These are phyloP conservation scores for Tupiocoris notatus DNA, from an alignment of 2,888 invertebrate genomes.

Conservation along the genomic window DNA sequence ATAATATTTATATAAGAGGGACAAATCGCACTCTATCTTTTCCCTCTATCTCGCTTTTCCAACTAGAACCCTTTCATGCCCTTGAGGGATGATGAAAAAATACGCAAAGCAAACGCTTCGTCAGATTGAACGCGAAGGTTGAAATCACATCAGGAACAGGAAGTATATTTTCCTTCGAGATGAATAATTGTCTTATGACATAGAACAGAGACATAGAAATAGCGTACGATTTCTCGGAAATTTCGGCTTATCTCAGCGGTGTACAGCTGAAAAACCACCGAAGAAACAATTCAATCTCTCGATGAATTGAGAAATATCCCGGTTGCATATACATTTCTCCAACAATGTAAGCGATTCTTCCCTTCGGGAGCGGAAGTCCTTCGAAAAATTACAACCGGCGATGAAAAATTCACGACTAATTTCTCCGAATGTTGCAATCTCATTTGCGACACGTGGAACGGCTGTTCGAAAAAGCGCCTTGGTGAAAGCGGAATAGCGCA, in stretches of 20 bases:
- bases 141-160: background rate
- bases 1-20: background rate
- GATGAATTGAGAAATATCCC: too few relatives aligned
- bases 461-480: background rate
- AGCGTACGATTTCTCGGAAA: too few relatives aligned
- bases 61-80: background rate
- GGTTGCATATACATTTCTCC: constrained; percentile 46
- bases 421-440: background rate
- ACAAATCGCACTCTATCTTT: background rate
- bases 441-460: background rate
- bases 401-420: background rate
- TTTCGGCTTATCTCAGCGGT: too few relatives aligned
- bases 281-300: too few relatives aligned
- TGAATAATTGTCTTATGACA: background rate
- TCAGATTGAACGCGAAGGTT: background rate
- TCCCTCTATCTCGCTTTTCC: background rate
- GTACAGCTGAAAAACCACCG: too few relatives aligned
- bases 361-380: too few relatives aligned
- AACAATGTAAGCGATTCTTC: too few relatives aligned
- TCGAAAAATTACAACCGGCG: too few relatives aligned
- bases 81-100: background rate
- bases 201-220: too few relatives aligned
- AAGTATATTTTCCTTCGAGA: background rate
- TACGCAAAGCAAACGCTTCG: background rate
- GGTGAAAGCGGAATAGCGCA: background rate